phyloP scores from a whole-genome alignment of 1,140 invertebrate species.

The Drosophila orosa region DNA sequence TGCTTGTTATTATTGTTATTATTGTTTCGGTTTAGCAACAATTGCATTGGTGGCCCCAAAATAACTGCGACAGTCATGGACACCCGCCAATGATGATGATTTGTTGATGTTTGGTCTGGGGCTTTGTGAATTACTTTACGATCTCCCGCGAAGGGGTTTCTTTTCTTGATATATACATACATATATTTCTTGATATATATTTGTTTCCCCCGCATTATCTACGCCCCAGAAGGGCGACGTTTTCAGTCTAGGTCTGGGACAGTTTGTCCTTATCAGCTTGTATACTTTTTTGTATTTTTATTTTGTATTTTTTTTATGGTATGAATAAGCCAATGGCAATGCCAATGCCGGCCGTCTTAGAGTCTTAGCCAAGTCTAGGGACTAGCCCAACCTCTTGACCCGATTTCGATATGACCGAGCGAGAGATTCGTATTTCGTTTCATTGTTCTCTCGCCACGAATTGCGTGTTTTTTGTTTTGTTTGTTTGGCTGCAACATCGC shows the following conservation, averaged over 20 bases:
- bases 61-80: conserved; percentile 57
- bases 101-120: conserved; percentile 50
- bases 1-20: conserved; percentile 9
- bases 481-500: conserved; percentile 24
- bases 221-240: conserved; percentile 1
- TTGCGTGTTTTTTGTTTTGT: conserved; percentile 2
- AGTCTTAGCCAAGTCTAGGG: conserved; percentile 17
- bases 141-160: conserved; percentile 14
- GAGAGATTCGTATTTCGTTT: no score
- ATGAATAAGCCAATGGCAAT: conserved; percentile 8
- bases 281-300: background rate
- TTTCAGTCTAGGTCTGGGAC: conserved; percentile 24
- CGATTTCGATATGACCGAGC: conserved; percentile 49
- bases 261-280: background rate
- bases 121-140: conserved; percentile 24
- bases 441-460: conserved; percentile 15
- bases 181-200: background rate
- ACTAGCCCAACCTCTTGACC: conserved; percentile 54
- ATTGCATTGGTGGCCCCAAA: conserved; percentile 33
- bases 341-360: background rate
- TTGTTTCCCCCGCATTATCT: background rate
- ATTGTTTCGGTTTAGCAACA: conserved; percentile 8
- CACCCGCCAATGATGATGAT: conserved; percentile 8
- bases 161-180: conserved; percentile 7
- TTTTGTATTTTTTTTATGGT: background rate